Evolutionary conservation across 1,140 invertebrate species (phyloP).

Genomic region (Hylaeus volcanicus): DNA sequence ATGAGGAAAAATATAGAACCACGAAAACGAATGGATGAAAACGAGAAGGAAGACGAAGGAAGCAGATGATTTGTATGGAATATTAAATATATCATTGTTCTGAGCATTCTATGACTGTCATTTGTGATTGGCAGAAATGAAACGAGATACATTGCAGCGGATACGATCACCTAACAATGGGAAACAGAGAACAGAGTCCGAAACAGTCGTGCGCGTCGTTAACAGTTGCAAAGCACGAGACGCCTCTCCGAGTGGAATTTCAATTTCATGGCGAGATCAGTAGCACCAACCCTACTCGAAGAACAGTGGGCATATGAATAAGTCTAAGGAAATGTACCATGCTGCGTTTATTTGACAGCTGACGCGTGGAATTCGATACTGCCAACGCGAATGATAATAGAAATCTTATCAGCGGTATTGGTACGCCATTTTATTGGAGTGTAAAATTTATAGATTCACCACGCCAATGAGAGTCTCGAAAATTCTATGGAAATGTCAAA

Average conservation of each 20-base stretch:
- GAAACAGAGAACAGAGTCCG: not conserved
- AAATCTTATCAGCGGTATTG: not conserved
- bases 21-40: too few relatives aligned
- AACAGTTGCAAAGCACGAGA: not conserved
- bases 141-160: too few relatives aligned
- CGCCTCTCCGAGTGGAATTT: conserved; percentile 18
- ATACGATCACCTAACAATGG: not conserved
- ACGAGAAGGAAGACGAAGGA: too few relatives aligned
- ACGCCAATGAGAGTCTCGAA: not conserved
- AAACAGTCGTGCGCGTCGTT: not conserved
- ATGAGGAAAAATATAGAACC: too few relatives aligned
- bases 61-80: too few relatives aligned
- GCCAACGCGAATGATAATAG: not conserved
- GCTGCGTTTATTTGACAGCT: not conserved
- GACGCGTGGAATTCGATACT: not conserved
- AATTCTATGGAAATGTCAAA: too few relatives aligned
- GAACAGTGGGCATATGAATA: conserved; percentile 19
- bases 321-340: conserved; percentile 12
- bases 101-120: too few relatives aligned
- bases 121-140: too few relatives aligned
- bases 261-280: not conserved
- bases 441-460: not conserved
- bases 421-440: not conserved
- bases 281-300: not conserved
- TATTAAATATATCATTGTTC: too few relatives aligned